Percentiles rank a stretch among this genome's conserved stretches.
phyloP scores from a whole-genome alignment of 2,888 invertebrate species.

The Agrotis puta region DNA sequence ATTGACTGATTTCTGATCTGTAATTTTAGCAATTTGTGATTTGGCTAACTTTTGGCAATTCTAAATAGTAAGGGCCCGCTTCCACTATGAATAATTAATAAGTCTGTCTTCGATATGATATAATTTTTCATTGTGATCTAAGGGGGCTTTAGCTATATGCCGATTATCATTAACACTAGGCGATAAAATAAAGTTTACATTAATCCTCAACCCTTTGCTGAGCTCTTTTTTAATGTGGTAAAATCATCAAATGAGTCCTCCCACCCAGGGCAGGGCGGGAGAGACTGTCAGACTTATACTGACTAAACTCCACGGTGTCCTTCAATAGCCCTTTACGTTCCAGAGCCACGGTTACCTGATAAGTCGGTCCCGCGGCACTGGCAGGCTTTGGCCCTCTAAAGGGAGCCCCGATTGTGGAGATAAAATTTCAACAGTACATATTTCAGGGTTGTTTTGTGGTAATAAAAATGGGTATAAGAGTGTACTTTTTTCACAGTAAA shows the following conservation, averaged over 20 bases:
- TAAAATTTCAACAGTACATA: background rate
- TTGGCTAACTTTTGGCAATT: background rate
- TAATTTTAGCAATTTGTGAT: conserved; percentile 9
- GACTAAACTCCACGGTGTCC: too few relatives aligned
- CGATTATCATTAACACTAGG: background rate
- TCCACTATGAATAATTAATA: background rate
- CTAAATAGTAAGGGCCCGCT: background rate
- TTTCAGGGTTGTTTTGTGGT: background rate
- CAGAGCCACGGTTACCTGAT: too few relatives aligned
- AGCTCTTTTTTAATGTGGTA: too few relatives aligned
- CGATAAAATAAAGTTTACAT: background rate
- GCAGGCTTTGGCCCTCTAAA: too few relatives aligned
- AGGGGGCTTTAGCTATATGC: background rate
- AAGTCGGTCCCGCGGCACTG: too few relatives aligned
- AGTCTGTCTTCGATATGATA: background rate
- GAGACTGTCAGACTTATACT: too few relatives aligned
- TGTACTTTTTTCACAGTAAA: conserved; percentile 2
- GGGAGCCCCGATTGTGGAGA: too few relatives aligned
- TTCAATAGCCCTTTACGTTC: too few relatives aligned
- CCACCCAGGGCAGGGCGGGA: too few relatives aligned
- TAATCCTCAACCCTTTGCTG: background rate
- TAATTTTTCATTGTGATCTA: background rate
- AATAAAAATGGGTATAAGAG: background rate
- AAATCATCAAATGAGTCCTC: too few relatives aligned
- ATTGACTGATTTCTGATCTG: conserved; percentile 22